Evolutionary conservation across 2,113 vertebrate species (phyloP).

Genomic region (Puffinus mauretanicus): DNA sequence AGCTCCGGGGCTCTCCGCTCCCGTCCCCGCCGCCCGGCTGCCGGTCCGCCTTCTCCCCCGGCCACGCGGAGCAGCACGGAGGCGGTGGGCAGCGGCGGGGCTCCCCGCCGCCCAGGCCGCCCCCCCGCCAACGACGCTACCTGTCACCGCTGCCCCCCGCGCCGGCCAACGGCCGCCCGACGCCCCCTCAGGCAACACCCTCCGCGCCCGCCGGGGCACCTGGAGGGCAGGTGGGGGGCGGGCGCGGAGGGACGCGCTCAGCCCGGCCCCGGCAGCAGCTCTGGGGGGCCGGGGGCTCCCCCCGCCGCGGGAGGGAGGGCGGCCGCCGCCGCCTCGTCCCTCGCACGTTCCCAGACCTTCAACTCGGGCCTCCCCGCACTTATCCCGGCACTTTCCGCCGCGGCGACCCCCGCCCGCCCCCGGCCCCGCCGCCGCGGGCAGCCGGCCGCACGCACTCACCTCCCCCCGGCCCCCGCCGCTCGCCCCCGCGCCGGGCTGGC

Average conservation of each 20-base stretch:
- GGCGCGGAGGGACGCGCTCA: background rate
- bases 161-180: background rate
- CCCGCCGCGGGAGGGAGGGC: background rate
- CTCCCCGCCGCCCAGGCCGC: background rate
- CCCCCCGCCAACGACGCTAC: background rate
- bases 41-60: background rate
- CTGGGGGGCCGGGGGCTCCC: background rate
- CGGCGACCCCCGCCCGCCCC: too few species aligned
- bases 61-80: background rate
- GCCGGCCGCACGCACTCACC: too few species aligned
- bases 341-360: too few species aligned
- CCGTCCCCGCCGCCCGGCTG: background rate
- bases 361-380: too few species aligned
- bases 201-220: too few species aligned
- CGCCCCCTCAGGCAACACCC: background rate
- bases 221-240: background rate
- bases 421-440: too few species aligned
- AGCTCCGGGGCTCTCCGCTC: background rate
- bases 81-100: background rate
- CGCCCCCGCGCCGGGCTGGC: too few species aligned
- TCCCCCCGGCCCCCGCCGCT: too few species aligned
- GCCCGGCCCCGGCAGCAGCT: background rate
- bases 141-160: background rate
- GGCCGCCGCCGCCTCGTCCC: too few species aligned
- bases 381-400: too few species aligned